Evolutionary conservation across 2,797 vertebrate species (phyloP).

Genomic region (Rallus crepitans): DNA sequence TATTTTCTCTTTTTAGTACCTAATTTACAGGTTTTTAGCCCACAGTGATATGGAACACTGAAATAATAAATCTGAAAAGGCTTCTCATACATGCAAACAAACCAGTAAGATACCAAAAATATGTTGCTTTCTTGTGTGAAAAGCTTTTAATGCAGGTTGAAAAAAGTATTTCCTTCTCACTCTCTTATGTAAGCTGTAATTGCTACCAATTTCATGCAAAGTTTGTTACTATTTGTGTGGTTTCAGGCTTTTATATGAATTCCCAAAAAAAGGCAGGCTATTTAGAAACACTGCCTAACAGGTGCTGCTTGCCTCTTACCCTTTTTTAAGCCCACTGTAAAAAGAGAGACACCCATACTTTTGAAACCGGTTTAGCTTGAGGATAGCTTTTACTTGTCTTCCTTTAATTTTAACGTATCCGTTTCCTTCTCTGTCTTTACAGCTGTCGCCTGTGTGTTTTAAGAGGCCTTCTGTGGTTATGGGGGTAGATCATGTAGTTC

Average conservation of each 20-base stretch:
- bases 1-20: neutral
- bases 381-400: constrained; percentile 23
- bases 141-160: neutral
- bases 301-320: neutral
- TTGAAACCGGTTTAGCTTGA: neutral
- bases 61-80: neutral
- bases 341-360: neutral
- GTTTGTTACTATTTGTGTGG: neutral
- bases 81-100: neutral
- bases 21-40: neutral
- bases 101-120: neutral
- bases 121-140: neutral
- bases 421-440: constrained; percentile 11
- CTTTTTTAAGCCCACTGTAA: neutral
- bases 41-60: neutral
- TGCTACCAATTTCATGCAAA: neutral
- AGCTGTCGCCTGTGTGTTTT: constrained; percentile 29
- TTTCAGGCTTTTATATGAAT: neutral
- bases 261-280: neutral
- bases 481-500: neutral
- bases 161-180: neutral
- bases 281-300: neutral
- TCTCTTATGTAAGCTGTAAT: neutral
- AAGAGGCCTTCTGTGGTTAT: neutral
- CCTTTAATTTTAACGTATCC: neutral